phyloP scores from a whole-genome alignment of 2,888 invertebrate genomes.

The Penaeus monodon region DNA sequence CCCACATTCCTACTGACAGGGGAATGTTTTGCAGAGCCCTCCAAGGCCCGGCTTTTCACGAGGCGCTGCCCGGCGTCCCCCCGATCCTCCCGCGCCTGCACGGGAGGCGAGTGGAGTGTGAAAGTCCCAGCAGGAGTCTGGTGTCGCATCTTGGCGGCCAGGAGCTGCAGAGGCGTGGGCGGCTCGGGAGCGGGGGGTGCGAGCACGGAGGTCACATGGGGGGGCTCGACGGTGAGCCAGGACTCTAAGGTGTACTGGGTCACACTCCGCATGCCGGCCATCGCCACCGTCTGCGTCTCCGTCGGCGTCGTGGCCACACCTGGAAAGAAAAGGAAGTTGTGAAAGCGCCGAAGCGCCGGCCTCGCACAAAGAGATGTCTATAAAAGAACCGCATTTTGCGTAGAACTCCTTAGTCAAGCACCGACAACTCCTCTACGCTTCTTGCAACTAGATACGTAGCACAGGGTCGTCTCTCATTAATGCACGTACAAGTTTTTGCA shows the following conservation, averaged over 20 bases:
- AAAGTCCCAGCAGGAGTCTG: slow-evolving; percentile 20
- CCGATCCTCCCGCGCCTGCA: background rate
- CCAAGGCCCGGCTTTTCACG: background rate
- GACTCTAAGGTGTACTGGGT: slow-evolving; percentile 33
- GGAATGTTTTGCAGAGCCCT: background rate
- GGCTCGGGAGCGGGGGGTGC: background rate
- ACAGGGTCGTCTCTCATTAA: no score
- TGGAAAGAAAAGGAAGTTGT: background rate
- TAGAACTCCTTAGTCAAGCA: no score
- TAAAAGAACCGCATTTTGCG: no score
- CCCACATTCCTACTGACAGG: no score
- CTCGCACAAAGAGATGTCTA: no score
- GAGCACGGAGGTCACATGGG: slow-evolving; percentile 1
- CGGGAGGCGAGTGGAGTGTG: slow-evolving; percentile 12
- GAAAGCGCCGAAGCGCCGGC: background rate
- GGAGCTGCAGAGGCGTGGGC: slow-evolving; percentile 18
- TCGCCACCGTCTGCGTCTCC: slow-evolving; percentile 42
- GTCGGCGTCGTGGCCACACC: slow-evolving; percentile 48
- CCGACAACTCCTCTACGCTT: no score
- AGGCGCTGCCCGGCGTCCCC: background rate
- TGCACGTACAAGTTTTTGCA: no score
- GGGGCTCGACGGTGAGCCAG: slow-evolving; percentile 39
- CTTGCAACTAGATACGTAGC: no score
- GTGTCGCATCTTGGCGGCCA: slow-evolving; percentile 22
- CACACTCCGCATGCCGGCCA: slow-evolving; percentile 38